A percentile compares a stretch with the other conserved stretches of the same genome.
These are phyloP conservation scores for Callocephalon fimbriatum DNA, from an alignment of 2,113 vertebrate genomes.

Conservation along the genomic window DNA sequence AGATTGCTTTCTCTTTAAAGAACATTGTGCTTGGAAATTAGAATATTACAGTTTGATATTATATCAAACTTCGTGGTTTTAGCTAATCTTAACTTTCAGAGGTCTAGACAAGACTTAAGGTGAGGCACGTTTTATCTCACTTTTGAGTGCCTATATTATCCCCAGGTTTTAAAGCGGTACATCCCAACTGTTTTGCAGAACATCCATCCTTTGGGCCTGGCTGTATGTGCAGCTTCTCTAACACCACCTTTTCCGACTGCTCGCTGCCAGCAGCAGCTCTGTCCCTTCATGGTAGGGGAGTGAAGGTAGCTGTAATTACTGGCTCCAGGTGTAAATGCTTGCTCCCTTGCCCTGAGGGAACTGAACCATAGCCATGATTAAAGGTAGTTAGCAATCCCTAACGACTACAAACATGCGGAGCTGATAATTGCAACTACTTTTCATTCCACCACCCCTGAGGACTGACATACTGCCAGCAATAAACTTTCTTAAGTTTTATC, in stretches of 20 bases:
- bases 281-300: neutral
- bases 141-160: neutral
- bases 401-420: slow-evolving; percentile 49
- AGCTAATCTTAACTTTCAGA: neutral
- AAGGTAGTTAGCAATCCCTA: slow-evolving; percentile 62
- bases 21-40: neutral
- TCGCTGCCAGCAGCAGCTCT: neutral
- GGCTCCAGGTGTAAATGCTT: slow-evolving; percentile 49
- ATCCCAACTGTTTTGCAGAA: neutral
- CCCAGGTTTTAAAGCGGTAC: neutral
- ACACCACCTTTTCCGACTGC: neutral
- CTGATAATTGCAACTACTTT: slow-evolving; percentile 60
- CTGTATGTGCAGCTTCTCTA: neutral
- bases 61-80: neutral
- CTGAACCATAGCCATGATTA: slow-evolving; percentile 33
- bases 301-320: slow-evolving; percentile 30
- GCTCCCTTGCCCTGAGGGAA: slow-evolving; percentile 24
- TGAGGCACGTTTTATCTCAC: neutral
- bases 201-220: neutral
- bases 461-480: slow-evolving; percentile 46
- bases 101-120: neutral
- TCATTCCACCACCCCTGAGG: slow-evolving; percentile 36
- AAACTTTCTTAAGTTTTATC: slow-evolving; percentile 39
- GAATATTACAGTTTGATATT: accelerated
- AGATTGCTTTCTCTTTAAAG: neutral